Conservation (phyloP, 37 sponge, comb jelly and placozoan species). For the Corticium candelabrum region DNA sequence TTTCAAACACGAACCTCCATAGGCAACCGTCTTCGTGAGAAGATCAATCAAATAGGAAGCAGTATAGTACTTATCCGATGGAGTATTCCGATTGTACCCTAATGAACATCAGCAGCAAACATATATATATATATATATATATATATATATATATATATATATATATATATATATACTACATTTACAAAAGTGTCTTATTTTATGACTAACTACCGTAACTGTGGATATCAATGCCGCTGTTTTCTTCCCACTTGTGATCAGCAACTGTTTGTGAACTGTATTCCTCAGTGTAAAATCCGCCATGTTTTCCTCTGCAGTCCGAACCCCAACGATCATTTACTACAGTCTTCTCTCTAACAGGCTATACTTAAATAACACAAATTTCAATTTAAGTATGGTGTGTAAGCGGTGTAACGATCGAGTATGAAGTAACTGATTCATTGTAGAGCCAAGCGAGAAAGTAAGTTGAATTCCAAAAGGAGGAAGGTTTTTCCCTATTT, state of each 20-base stretch:
- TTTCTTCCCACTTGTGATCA: slow-evolving; percentile 9
- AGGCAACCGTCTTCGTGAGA: neutral
- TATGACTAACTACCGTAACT: too few relatives aligned
- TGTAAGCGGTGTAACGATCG: too few relatives aligned
- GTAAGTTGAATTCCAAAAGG: neutral
- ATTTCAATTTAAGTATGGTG: too few relatives aligned
- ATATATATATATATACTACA: too few relatives aligned
- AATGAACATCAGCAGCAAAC: too few relatives aligned
- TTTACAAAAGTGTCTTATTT: too few relatives aligned
- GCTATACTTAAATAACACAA: too few relatives aligned
- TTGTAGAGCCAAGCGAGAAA: slow-evolving; percentile 11
- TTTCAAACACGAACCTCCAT: neutral
- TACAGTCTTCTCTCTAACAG: neutral
- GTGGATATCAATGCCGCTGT: neutral
- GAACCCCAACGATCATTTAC: slow-evolving; percentile 6
- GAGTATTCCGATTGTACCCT: neutral
- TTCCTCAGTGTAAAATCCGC: neutral
- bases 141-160: too few relatives aligned
- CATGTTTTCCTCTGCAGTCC: neutral
- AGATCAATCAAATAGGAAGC: neutral
- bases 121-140: too few relatives aligned
- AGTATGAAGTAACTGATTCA: too few relatives aligned
- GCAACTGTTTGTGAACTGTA: neutral
- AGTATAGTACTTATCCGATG: neutral
- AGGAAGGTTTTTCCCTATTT: neutral